Evolutionary conservation across 2,797 vertebrate species (phyloP), one percentile per base, ranked within the genome.

Genomic region (Anniella stebbinsi): DNA sequence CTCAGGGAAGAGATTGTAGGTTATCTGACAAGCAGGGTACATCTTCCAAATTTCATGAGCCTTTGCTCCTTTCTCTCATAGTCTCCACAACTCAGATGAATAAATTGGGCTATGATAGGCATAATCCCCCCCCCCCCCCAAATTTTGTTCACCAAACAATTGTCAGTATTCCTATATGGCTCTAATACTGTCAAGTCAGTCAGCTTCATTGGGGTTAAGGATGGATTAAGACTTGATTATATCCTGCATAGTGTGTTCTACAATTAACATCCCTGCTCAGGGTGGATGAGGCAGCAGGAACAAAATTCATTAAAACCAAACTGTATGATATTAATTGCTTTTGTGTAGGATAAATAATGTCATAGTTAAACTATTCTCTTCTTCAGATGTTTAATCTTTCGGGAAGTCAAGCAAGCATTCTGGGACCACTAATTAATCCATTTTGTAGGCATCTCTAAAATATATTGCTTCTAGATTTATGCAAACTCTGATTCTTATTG

Each of bases 201-300:
- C 82, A 94, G 30, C 67, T 88, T 90, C 89, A 60, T 57, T 70
- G 80, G 90, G 90, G 69, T 82, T 48, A 45, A 88, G 38, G 51
- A 33, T 63, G 60, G 87, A 72, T 91, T 57, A 82, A 93, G 69
- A 17, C 28, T 87, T 91, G 86, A 94, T 90, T 85, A 51, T 93
- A 72, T 86, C 75, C 76, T 87, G 13, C 41, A 87, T 92, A 84
- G 80, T 81, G 87, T 75, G 9, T 48, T 63, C 75, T 90, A 88
- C 93, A 92, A 93, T 95, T 94, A 95, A 89, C 1, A 92, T 89
- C 86, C 75, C 72, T 90, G 81, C 63, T 88, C 88, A 91, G 57
- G 73, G 0, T 85, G 60, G 76, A 86, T 4, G 88, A 94, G 60
- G 63, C 90, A 96, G 90, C 88, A 93, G 90, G 80, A 70, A 23